Percentiles rank a stretch among this genome's conserved stretches.
Evolutionary conservation across 2,888 invertebrate species (phyloP).

Genomic region (Sesia bembeciformis): DNA sequence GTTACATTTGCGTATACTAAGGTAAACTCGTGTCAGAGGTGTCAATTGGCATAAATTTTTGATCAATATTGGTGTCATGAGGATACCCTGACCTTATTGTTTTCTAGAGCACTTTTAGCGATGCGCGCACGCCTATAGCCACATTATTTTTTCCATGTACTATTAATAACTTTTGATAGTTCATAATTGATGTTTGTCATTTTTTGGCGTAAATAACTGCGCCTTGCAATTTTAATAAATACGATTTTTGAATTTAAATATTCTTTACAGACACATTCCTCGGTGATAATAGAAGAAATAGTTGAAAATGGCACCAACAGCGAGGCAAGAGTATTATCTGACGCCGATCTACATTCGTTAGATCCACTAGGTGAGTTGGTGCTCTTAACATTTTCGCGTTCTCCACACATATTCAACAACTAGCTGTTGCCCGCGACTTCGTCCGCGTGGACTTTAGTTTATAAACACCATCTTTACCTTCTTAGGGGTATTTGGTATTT

Average conservation of each 20-base stretch:
- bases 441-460: too few species aligned
- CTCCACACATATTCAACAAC: too few species aligned
- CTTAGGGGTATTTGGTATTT: too few species aligned
- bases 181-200: not conserved
- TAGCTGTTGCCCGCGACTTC: too few species aligned
- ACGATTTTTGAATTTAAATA: not conserved
- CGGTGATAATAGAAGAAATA: constrained; percentile 57
- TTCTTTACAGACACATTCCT: constrained; percentile 41
- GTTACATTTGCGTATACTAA: too few species aligned
- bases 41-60: too few species aligned
- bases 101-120: too few species aligned
- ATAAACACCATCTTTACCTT: too few species aligned
- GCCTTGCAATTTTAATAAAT: not conserved
- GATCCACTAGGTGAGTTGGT: constrained; percentile 78
- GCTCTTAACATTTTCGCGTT: not conserved
- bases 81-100: too few species aligned
- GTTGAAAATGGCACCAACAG: constrained; percentile 81
- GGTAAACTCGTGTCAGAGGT: too few species aligned
- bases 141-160: not conserved
- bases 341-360: constrained; percentile 81
- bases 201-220: not conserved
- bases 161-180: not conserved
- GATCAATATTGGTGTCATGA: too few species aligned
- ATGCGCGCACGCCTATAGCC: too few species aligned
- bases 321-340: constrained; percentile 80